Conservation (phyloP, 2,888 invertebrate genomes). For the Nymphalis c-album region DNA sequence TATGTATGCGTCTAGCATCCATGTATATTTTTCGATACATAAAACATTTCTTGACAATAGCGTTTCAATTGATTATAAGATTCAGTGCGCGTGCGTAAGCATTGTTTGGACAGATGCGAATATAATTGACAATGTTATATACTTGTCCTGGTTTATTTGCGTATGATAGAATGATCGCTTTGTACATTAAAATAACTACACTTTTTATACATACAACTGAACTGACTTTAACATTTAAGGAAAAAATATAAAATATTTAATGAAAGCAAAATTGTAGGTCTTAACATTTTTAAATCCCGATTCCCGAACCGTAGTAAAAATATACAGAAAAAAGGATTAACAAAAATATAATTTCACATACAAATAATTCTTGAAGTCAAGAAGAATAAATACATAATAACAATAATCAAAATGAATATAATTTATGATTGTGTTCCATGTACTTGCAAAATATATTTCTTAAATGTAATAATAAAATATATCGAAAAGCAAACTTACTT, state of each 20-base stretch:
- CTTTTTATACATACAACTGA: background rate
- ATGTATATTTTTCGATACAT: constrained; percentile 19
- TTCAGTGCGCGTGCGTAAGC: constrained; percentile 24
- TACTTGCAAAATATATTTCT: background rate
- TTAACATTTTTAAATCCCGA: no score
- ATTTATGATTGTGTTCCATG: no score
- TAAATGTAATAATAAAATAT: no score
- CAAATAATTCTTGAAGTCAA: no score
- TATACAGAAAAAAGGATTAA: no score
- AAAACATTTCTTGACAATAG: constrained; percentile 23
- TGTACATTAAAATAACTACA: background rate
- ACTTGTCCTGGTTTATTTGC: constrained; percentile 12
- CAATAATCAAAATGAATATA: no score
- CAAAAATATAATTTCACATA: no score
- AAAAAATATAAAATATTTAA: no score
- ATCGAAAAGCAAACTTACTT: no score
- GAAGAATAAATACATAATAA: no score
- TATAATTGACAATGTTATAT: constrained; percentile 16
- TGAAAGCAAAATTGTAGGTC: no score
- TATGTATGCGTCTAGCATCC: constrained; percentile 13
- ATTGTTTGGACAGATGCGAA: constrained; percentile 32
- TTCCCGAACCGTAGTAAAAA: no score
- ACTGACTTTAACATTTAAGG: background rate
- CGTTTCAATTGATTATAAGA: constrained; percentile 23
- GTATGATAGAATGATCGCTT: background rate